These are phyloP conservation scores for Acipenser oxyrinchus DNA, from an alignment of 2,797 vertebrate species.

Conservation along the genomic window DNA sequence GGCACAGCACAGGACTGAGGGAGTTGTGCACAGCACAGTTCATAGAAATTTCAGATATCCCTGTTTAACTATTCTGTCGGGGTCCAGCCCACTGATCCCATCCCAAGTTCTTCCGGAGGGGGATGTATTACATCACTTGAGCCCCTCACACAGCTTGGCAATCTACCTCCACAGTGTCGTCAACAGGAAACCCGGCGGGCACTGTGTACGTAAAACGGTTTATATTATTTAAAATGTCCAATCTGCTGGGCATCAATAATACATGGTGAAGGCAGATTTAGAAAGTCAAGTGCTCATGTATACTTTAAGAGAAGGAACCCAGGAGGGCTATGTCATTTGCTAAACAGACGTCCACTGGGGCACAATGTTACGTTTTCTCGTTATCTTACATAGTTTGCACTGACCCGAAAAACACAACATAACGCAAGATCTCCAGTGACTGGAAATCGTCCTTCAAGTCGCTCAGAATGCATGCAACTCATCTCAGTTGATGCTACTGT, in stretches of 20 bases:
- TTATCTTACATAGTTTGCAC: constrained; percentile 25
- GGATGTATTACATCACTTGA: not conserved
- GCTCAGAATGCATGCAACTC: not conserved
- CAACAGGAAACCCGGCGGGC: constrained; percentile 12
- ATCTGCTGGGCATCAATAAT: constrained; percentile 35
- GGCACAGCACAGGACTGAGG: too few relatives aligned
- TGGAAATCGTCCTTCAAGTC: not conserved
- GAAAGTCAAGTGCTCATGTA: constrained; percentile 31
- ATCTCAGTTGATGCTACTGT: not conserved
- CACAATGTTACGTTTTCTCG: constrained; percentile 24
- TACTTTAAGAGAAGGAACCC: constrained; percentile 25
- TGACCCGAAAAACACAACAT: not conserved
- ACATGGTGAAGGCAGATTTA: constrained; percentile 20
- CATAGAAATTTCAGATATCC: too few relatives aligned
- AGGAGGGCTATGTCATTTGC: constrained; percentile 14
- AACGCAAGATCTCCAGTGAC: not conserved
- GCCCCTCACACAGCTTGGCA: not conserved
- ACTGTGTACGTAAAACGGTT: constrained; percentile 5
- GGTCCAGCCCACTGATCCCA: too few relatives aligned
- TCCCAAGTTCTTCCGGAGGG: too few relatives aligned
- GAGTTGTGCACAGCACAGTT: too few relatives aligned
- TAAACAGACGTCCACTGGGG: constrained; percentile 26
- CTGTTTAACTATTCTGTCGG: too few relatives aligned
- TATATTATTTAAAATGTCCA: constrained; percentile 30
- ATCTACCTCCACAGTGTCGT: constrained; percentile 5